Evolutionary conservation across 2,797 vertebrate species (phyloP), one percentile per base, ranked within the genome.

Genomic region (Manis crassicaudata): DNA sequence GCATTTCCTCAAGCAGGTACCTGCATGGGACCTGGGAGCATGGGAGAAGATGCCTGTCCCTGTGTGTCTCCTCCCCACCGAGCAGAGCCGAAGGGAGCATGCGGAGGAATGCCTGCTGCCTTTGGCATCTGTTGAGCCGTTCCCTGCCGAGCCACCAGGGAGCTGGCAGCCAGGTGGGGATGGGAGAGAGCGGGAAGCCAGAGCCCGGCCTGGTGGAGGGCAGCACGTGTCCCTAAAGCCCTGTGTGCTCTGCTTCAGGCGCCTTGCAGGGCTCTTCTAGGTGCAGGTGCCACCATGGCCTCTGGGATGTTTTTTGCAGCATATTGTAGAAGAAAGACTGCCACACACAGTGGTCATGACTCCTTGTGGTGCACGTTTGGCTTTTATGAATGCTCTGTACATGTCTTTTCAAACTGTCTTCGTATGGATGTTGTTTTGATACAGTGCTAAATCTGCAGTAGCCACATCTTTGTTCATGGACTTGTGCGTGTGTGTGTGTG

Each of bases 391-490:
- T 50, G 84, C 96, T 90, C 65, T 97, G 97, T 97, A 95, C 77
- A 96, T 94, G 97, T 67, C 82, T 97, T 96, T 94, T 88, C 82
- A 75, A 93, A 81, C 65, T 92, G 96, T 96, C 93, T 97, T 96
- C 84, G 58, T 92, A 80, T 84, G 94, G 86, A 40, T 4, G 16
- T 93, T 76, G 76, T 85, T 95, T 97, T 98, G 90, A 96, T 97
- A 96, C 50, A 88, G 70, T 92, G 82, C 60, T 96, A 68, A 84
- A 43, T 91, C 90, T 94, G 70, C 54, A 68, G 85, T 94, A 68
- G 84, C 32, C 72, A 93, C 87, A 76, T 63, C 90, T 93, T 81
- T 63, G 60, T 89, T 96, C 92, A 73, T 65, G 88, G 67, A 81
- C 35, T 27, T 54, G 70, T 88, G 50, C n/a, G 40, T 29, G 35